phyloP scores from a whole-genome alignment of 23 tunicate species.

The Pegea sp. region DNA sequence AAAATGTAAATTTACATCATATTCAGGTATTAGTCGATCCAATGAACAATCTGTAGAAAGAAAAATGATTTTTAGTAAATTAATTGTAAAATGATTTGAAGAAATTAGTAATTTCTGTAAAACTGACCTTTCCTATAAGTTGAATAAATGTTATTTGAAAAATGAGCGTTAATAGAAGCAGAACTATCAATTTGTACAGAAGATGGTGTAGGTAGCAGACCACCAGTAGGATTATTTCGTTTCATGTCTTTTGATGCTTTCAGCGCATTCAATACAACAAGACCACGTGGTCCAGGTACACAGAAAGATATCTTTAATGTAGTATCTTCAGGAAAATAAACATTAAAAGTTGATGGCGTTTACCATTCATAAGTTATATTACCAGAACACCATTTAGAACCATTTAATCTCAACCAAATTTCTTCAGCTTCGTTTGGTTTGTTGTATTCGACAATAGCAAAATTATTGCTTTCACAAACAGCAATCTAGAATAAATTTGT shows the following conservation, averaged over 20 bases:
- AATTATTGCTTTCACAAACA: slow-evolving; percentile 19
- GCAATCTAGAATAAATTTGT: slow-evolving; percentile 16
- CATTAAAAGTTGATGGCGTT: background rate
- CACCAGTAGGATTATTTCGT: slow-evolving; percentile 63
- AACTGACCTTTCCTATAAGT: too few relatives aligned
- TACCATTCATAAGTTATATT: background rate
- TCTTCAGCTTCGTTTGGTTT: slow-evolving; percentile 31
- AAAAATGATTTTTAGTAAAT: too few relatives aligned
- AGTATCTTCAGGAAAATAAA: background rate
- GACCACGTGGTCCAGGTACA: slow-evolving; percentile 87
- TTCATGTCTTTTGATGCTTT: slow-evolving; percentile 64
- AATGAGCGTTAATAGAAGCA: too few relatives aligned
- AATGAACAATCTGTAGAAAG: too few relatives aligned
- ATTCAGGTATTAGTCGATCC: too few relatives aligned
- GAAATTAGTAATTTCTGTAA: too few relatives aligned
- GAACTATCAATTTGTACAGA: too few relatives aligned
- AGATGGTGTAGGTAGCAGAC: slow-evolving; percentile 82
- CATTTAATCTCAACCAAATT: slow-evolving; percentile 24
- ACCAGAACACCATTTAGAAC: too few relatives aligned
- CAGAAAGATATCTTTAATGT: slow-evolving; percentile 52
- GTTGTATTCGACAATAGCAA: slow-evolving; percentile 49
- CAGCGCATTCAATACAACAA: slow-evolving; percentile 58
- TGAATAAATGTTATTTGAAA: too few relatives aligned
- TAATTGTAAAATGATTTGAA: too few relatives aligned
- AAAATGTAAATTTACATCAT: too few relatives aligned